phyloP scores from a whole-genome alignment of 2,888 invertebrate species.

The Gortyna flavago region DNA sequence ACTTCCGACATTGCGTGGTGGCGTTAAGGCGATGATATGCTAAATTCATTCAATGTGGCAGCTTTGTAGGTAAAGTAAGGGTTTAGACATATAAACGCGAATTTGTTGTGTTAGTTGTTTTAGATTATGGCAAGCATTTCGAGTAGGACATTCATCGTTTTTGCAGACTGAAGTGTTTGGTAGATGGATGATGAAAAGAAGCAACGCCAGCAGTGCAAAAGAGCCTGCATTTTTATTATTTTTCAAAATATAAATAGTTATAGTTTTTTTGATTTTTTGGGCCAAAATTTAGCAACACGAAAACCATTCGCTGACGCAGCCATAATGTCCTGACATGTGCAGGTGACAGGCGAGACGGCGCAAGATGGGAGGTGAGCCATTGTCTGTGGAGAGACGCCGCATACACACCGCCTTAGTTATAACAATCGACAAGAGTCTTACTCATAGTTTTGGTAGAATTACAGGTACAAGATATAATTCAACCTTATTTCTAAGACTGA shows the following conservation, averaged over 20 bases:
- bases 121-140: conserved; percentile 3
- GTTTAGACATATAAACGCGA: conserved; percentile 15
- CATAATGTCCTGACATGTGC: no score
- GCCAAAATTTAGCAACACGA: no score
- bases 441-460: no score
- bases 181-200: not conserved
- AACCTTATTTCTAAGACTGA: not conserved
- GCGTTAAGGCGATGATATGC: conserved; percentile 71
- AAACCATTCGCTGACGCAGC: no score
- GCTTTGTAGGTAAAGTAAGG: conserved; percentile 21
- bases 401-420: no score
- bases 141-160: not conserved
- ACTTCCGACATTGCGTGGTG: conserved; percentile 70
- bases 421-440: no score
- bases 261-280: no score
- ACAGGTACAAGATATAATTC: not conserved
- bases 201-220: not conserved
- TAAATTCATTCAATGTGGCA: conserved; percentile 73
- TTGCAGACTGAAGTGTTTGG: not conserved
- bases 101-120: conserved; percentile 19
- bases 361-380: no score
- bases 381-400: no score
- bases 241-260: no score
- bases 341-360: no score
- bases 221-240: not conserved